These are phyloP conservation scores for Caenorhabditis sinica DNA, from an alignment of 2,888 invertebrate genomes.

Conservation along the genomic window DNA sequence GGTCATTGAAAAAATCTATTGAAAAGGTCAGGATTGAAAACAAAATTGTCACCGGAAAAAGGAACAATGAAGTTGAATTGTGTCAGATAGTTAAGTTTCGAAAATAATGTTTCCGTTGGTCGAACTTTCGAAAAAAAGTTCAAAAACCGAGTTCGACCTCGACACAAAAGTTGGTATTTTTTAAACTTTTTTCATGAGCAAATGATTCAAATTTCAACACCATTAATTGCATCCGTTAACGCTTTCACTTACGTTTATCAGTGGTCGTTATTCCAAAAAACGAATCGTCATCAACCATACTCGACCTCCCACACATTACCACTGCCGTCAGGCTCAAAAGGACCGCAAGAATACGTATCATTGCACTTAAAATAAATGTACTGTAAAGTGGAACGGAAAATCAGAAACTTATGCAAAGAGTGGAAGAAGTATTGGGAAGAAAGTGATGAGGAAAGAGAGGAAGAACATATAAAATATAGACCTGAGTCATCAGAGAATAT, in stretches of 20 bases:
- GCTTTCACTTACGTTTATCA: conserved; percentile 44
- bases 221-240: background rate
- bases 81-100: conserved; percentile 2
- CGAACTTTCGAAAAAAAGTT: conserved; percentile 7
- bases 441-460: conserved; percentile 9
- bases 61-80: conserved; percentile 18
- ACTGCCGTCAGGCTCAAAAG: conserved; percentile 12
- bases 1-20: background rate
- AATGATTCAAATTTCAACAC: conserved; percentile 1
- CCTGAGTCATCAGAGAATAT: conserved; percentile 36
- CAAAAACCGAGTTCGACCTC: background rate
- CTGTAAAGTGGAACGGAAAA: background rate
- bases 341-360: conserved; percentile 26
- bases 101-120: conserved; percentile 16
- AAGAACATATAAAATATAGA: conserved; percentile 37
- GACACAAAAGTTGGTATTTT: background rate
- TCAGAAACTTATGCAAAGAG: conserved; percentile 12
- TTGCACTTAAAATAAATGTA: conserved; percentile 9
- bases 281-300: conserved; percentile 45
- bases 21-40: background rate
- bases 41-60: conserved; percentile 12
- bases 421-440: background rate
- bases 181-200: background rate
- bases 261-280: conserved; percentile 62
- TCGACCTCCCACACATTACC: conserved; percentile 25